Base-by-base conservation (phyloP, 2,888 invertebrate species). In the Microctonus hyperodae region DNA sequence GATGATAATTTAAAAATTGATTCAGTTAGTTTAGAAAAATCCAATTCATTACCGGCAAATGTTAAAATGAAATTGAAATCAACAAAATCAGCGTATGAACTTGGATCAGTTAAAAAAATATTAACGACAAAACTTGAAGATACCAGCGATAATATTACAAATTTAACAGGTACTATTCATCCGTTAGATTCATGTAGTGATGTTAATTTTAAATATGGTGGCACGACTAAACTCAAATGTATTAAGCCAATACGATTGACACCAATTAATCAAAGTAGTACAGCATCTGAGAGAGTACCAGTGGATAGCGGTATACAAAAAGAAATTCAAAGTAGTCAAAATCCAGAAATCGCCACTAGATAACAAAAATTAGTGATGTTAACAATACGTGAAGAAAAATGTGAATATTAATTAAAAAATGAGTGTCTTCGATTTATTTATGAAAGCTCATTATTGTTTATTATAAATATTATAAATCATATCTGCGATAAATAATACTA, bases 131-230 rank as follows among this genome's bases (percentile, higher is more conserved):
- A 81, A 16, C 70, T 84, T 11, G 83, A 83, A 68, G 83, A 85
- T 3, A 87, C 86, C 13, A 82, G 82, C 37, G 86, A 87, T 0
- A 80, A 84, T 0, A 78, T 86, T 1, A 88, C 88, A 58, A 81
- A 76, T 72, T 56, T 82, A 10, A 74, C 73, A 5, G 81, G 83
- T 2, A 80, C 81, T 0, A 74, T 84, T 28, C 94, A 93, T 84
- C 94, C 94, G 0, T 78, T 94, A 3, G 92, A 93, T 72, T 90
- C 91, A 76, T 90, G 90, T 65, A 82, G 83, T 67, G 94, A 93
- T 78, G 92, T 93, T 0, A 91, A 90, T 77, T 92, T 94, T 55
- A 91, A 90, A 70, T 94, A 91, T 78, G 92, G 92, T 75, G 93
- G 93, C 6, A 92, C 92, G 0, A 92, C 92, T 0, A 92, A 94